These are phyloP conservation scores for Drosophila paranaensis DNA, from an alignment of 2,888 invertebrate genomes.

Conservation along the genomic window DNA sequence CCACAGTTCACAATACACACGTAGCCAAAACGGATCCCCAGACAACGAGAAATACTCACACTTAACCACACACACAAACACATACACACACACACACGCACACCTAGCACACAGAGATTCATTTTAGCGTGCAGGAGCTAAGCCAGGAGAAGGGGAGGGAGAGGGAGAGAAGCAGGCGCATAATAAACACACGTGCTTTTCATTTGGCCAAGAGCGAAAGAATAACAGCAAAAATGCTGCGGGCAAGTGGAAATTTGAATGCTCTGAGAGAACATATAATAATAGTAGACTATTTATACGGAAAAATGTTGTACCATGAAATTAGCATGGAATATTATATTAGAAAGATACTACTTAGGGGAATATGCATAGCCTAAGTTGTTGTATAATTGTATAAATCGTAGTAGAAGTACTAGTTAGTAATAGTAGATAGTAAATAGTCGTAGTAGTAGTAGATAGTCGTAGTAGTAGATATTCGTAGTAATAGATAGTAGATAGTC, in stretches of 20 bases:
- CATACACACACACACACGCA: slow-evolving; percentile 25
- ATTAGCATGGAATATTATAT: too few species aligned
- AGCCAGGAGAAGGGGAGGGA: neutral
- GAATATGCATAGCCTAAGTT: too few species aligned
- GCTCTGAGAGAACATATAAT: slow-evolving; percentile 2
- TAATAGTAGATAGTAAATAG: neutral
- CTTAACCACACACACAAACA: slow-evolving; percentile 52
- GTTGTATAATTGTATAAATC: too few species aligned
- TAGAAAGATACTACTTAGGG: too few species aligned
- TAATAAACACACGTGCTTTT: slow-evolving; percentile 71
- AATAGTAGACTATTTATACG: too few species aligned
- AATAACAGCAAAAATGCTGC: slow-evolving; percentile 18
- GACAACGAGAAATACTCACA: slow-evolving; percentile 61
- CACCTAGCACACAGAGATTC: slow-evolving; percentile 39
- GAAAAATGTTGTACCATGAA: too few species aligned
- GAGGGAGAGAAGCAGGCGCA: neutral
- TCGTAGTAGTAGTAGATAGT: neutral
- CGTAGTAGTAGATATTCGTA: neutral
- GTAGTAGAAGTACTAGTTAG: neutral
- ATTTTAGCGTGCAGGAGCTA: slow-evolving; percentile 31
- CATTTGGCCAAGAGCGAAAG: slow-evolving; percentile 60
- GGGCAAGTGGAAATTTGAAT: neutral
- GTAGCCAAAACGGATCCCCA: slow-evolving; percentile 63
- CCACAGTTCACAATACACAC: slow-evolving; percentile 76
- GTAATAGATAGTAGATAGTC: too few species aligned